Evolutionary conservation across 2,113 vertebrate species (phyloP).

Genomic region (Paralichthys olivaceus): DNA sequence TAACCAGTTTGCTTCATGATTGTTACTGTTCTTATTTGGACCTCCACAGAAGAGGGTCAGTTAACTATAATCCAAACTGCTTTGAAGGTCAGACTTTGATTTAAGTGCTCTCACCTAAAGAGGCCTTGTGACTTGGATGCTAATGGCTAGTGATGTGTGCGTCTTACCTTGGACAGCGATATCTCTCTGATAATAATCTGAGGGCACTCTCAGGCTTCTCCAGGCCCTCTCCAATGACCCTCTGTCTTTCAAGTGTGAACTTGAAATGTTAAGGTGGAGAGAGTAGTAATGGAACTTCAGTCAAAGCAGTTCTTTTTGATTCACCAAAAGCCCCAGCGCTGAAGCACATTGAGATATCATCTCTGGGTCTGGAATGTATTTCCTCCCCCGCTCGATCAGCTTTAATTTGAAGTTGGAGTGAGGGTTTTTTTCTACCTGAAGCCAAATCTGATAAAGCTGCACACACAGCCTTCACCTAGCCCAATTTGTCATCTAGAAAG

Average conservation of each 20-base stretch:
- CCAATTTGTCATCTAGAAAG: slow-evolving; percentile 62
- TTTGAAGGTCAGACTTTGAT: slow-evolving; percentile 28
- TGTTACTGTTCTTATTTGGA: neutral
- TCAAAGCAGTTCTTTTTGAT: slow-evolving; percentile 63
- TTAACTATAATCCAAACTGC: slow-evolving; percentile 21
- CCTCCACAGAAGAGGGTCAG: neutral
- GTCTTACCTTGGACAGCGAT: slow-evolving; percentile 59
- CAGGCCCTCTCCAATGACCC: slow-evolving; percentile 50
- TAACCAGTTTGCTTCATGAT: no score
- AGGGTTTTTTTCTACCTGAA: slow-evolving; percentile 52
- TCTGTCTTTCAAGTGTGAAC: slow-evolving; percentile 68
- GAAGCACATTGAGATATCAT: slow-evolving; percentile 74
- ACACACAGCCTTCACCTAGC: slow-evolving; percentile 43
- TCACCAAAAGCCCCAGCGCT: slow-evolving; percentile 45
- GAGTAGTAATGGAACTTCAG: slow-evolving; percentile 57
- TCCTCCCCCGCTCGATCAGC: slow-evolving; percentile 62
- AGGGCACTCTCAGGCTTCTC: slow-evolving; percentile 52
- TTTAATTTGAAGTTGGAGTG: slow-evolving; percentile 61
- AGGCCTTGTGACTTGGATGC: slow-evolving; percentile 39
- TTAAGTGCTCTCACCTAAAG: slow-evolving; percentile 4
- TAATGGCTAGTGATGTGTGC: slow-evolving; percentile 56
- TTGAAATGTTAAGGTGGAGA: slow-evolving; percentile 48
- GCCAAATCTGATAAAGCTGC: slow-evolving; percentile 76
- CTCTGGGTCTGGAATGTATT: slow-evolving; percentile 71
- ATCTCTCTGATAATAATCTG: slow-evolving; percentile 59